Evolutionary conservation across 2,888 invertebrate species (phyloP).

Genomic region (Drosophila longiperda): DNA sequence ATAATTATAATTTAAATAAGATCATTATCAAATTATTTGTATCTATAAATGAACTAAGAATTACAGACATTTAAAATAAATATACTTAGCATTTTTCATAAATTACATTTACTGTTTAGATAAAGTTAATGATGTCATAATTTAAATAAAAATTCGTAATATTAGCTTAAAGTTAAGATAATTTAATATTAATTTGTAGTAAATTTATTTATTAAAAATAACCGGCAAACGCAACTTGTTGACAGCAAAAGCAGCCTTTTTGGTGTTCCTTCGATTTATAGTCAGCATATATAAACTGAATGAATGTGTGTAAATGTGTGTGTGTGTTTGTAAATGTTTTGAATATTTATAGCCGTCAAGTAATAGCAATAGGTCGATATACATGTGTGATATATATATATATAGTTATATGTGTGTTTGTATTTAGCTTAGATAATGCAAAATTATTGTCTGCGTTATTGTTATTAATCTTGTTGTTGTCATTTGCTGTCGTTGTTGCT

Average conservation of each 20-base stretch:
- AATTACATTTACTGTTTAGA: not conserved
- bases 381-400: not conserved
- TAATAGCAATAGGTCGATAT: constrained; percentile 5
- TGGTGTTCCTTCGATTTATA: not conserved
- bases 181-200: not conserved
- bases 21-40: no score
- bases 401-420: not conserved
- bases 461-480: constrained; percentile 31
- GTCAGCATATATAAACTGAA: constrained; percentile 6
- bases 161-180: not conserved
- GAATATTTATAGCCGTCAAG: constrained; percentile 43
- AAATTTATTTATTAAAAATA: not conserved
- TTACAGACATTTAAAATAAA: no score
- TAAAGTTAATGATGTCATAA: not conserved
- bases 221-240: constrained; percentile 20
- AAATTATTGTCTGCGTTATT: constrained; percentile 33
- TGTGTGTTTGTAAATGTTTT: constrained; percentile 21
- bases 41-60: no score
- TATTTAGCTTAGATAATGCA: constrained; percentile 28
- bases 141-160: not conserved
- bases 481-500: constrained; percentile 41
- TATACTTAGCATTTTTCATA: not conserved
- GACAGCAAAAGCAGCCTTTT: not conserved
- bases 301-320: constrained; percentile 11
- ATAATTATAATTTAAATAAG: not conserved